Evolutionary conservation across 2,797 vertebrate species (phyloP).

Genomic region (Pipistrellus kuhlii): DNA sequence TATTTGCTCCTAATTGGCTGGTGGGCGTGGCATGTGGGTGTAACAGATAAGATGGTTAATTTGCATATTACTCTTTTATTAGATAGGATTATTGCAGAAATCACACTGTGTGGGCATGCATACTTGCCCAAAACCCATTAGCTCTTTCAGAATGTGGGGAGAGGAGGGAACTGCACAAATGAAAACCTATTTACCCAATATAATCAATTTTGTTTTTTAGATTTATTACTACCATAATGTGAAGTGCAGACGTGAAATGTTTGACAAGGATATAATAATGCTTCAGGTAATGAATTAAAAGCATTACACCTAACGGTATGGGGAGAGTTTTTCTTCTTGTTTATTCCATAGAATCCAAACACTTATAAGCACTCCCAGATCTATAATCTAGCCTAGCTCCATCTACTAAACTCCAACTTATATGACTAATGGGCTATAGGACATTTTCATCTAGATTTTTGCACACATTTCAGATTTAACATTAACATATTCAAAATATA

Average conservation of each 20-base stretch:
- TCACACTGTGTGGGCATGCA: not conserved
- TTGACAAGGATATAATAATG: slow-evolving; percentile 98
- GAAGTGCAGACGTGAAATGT: slow-evolving; percentile 98
- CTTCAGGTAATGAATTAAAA: slow-evolving; percentile 92
- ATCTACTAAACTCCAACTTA: not conserved
- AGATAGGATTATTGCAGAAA: not conserved
- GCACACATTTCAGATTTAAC: not conserved
- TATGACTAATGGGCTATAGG: not conserved
- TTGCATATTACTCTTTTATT: too few species aligned
- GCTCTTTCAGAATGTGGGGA: not conserved
- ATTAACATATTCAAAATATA: not conserved
- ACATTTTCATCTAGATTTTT: not conserved
- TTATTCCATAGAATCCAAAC: not conserved
- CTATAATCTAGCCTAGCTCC: not conserved
- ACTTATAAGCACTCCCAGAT: not conserved
- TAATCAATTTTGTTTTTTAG: slow-evolving; percentile 86
- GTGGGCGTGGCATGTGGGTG: too few species aligned
- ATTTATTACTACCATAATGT: slow-evolving; percentile 99
- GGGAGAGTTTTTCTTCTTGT: not conserved
- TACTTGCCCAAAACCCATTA: not conserved
- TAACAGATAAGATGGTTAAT: too few species aligned
- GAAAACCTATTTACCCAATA: not conserved
- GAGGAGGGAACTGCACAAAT: not conserved
- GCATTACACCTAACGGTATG: slow-evolving; percentile 3
- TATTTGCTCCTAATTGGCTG: too few species aligned